Conservation (phyloP, 2,888 invertebrate genomes). For the Pilophorus perplexus region DNA sequence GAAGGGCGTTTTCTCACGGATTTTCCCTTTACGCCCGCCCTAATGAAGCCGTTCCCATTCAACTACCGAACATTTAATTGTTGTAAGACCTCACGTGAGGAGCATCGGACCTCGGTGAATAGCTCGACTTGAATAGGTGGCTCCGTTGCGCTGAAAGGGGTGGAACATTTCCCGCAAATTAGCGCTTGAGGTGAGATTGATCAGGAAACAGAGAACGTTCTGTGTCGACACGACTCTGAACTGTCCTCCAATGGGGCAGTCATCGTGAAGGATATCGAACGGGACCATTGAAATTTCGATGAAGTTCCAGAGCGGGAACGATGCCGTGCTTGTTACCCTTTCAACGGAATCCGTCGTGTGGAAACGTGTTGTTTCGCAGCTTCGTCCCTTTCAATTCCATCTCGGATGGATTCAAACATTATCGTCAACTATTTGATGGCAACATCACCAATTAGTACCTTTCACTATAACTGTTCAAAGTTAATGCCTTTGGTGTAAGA, state of each 20-base stretch:
- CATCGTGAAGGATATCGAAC: no score
- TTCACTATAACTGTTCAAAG: no score
- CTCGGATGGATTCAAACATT: no score
- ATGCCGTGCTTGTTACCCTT: no score
- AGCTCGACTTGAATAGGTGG: not conserved
- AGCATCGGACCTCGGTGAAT: not conserved
- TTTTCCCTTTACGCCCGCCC: conserved; percentile 13
- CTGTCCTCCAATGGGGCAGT: no score
- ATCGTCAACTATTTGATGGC: no score
- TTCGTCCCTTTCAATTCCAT: no score
- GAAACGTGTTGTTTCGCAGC: no score
- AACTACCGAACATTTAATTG: not conserved
- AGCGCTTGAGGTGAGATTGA: conserved; percentile 7
- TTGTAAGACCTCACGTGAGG: not conserved
- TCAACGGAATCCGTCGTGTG: no score
- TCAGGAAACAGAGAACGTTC: conserved; percentile 3
- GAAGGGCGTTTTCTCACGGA: not conserved
- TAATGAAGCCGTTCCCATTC: conserved; percentile 12
- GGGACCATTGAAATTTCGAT: conserved; percentile 21
- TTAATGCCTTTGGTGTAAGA: no score
- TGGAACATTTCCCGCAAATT: not conserved
- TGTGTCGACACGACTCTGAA: no score
- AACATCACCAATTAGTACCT: no score
- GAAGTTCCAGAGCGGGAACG: conserved; percentile 22
- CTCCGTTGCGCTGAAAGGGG: conserved; percentile 4